Evolutionary conservation across 2,888 invertebrate genomes (phyloP), one percentile per base, ranked within the genome.

Genomic region (Hydrotaea cyrtoneurina): DNA sequence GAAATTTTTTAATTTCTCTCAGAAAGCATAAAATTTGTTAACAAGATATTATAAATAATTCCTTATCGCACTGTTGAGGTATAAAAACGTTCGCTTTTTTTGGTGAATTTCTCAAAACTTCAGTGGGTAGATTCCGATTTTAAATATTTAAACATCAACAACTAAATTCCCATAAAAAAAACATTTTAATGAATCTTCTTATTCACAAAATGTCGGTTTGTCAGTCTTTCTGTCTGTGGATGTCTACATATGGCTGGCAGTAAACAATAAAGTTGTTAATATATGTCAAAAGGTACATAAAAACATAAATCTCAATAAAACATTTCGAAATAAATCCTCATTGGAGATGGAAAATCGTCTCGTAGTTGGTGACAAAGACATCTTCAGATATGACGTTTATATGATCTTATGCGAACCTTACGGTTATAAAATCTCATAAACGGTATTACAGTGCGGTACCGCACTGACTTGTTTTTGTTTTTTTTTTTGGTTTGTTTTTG

Each of bases 21-120:
- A 66, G 26, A 46, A 72, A 74, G 66, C 46, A 69, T 72, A 78
- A 57, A 82, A 73, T 73, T 78, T 77, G 77, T 77, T 82, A 82
- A 82, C 66, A 77, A 39, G 62, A 46, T 57, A 11, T 59, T 50
- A 78, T 72, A 73, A 82, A 66, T 80, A 74, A 73, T 75, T 36
- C 19, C 39, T 23, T 21, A 64, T 53, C 19, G 31, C 7, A 4
- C 31, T 31, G 3, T 7, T 31, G 17, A 31, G 13, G 13, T 74
- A 1, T 74, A 53, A 19, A 21, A 55, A 21, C 55, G 55, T 2
- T 31, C 36, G 19, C 19, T 55, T 31, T 4, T 39, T 4, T 57
- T 46, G 74, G 21, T 26, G 15, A 8, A 59, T 23, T 43, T 19
- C n/a, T 21, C 0, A 39, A 31, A 53, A 36, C n/a, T 36, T 43